A percentile compares a stretch with the other conserved stretches of the same genome.
Conservation (phyloP, 1,140 invertebrate genomes). For the Bombus vancouverensis region DNA sequence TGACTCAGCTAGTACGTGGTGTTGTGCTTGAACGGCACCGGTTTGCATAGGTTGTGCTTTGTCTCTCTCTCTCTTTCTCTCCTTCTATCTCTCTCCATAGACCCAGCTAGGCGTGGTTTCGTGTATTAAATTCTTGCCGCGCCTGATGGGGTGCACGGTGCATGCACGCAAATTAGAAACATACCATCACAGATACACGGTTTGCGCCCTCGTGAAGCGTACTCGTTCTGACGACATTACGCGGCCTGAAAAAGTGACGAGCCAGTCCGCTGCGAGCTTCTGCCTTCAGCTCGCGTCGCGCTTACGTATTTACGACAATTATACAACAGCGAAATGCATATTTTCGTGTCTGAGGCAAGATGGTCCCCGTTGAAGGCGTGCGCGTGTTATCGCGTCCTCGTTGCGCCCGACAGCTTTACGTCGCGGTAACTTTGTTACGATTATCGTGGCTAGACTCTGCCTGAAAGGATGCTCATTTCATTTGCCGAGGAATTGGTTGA, state of each 20-base stretch:
- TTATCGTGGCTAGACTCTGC: slow-evolving; percentile 6
- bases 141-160: slow-evolving; percentile 51
- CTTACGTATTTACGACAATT: slow-evolving; percentile 58
- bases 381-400: slow-evolving; percentile 12
- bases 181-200: slow-evolving; percentile 56
- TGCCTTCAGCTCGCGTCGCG: slow-evolving; percentile 18
- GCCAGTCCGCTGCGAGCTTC: not conserved
- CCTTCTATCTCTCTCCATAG: not conserved
- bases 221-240: slow-evolving; percentile 42
- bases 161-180: slow-evolving; percentile 76
- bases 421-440: slow-evolving; percentile 24
- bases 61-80: not conserved
- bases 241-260: slow-evolving; percentile 57
- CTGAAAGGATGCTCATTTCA: slow-evolving; percentile 7
- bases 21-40: slow-evolving; percentile 53
- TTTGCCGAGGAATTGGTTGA: slow-evolving; percentile 12
- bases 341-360: slow-evolving; percentile 33
- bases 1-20: slow-evolving; percentile 48
- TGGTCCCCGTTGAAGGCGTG: not conserved
- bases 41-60: slow-evolving; percentile 39
- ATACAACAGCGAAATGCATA: slow-evolving; percentile 45
- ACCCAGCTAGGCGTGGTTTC: slow-evolving; percentile 68
- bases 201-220: not conserved
- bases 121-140: slow-evolving; percentile 76
- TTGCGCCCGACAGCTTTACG: slow-evolving; percentile 41